These are phyloP conservation scores for Spodoptera litura DNA, from an alignment of 1,140 invertebrate genomes.

Conservation along the genomic window DNA sequence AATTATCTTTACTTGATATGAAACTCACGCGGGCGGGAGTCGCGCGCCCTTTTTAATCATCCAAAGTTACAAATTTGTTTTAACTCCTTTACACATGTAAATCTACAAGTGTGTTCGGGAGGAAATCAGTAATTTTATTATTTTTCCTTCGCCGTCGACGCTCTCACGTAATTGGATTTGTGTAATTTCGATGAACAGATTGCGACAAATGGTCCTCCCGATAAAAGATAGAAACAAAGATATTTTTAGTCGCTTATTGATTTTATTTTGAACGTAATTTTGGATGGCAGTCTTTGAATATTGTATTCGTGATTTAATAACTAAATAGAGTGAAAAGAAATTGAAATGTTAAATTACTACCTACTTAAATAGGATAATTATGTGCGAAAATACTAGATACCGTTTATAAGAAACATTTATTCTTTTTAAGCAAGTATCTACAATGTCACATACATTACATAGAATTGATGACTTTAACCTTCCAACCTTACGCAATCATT, in stretches of 20 bases:
- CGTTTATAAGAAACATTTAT: no score
- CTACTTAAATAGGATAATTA: no score
- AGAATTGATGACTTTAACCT: no score
- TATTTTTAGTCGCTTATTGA: slow-evolving; percentile 31
- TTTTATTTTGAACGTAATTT: slow-evolving; percentile 15
- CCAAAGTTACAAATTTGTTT: slow-evolving; percentile 41
- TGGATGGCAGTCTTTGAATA: background rate
- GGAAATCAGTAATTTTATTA: slow-evolving; percentile 52
- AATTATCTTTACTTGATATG: slow-evolving; percentile 32
- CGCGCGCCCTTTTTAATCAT: slow-evolving; percentile 27
- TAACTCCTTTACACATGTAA: slow-evolving; percentile 35
- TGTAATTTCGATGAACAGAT: slow-evolving; percentile 61
- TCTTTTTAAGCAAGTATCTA: no score
- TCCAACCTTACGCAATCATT: no score
- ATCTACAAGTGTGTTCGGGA: slow-evolving; percentile 30
- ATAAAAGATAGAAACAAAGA: slow-evolving; percentile 50
- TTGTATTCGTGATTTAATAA: no score
- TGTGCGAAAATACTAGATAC: no score
- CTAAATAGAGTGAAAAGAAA: no score
- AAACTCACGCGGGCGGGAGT: slow-evolving; percentile 22
- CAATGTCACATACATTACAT: no score
- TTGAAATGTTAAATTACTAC: no score
- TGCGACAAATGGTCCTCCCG: slow-evolving; percentile 55
- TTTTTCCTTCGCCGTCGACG: slow-evolving; percentile 46
- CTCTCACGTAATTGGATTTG: slow-evolving; percentile 59